phyloP scores from a whole-genome alignment of 2,888 invertebrate genomes.

The Spodoptera picta region DNA sequence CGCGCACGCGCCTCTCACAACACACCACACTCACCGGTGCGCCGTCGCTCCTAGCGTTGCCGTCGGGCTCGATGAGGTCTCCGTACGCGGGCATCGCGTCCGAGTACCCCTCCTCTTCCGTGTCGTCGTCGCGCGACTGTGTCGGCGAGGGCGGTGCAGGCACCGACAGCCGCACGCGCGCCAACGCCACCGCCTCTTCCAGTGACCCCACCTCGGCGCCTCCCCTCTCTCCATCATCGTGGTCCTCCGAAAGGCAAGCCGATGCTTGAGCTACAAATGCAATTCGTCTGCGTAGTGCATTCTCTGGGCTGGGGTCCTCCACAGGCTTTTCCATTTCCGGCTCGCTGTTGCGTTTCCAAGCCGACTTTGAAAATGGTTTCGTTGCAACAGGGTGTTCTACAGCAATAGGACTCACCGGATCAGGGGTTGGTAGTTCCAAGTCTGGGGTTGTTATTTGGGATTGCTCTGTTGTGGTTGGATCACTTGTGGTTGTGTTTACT shows the following conservation, averaged over 20 bases:
- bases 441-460: slow-evolving; percentile 31
- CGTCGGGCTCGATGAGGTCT: slow-evolving; percentile 84
- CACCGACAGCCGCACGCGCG: slow-evolving; percentile 82
- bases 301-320: slow-evolving; percentile 84
- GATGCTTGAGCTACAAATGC: slow-evolving; percentile 88
- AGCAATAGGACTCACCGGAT: slow-evolving; percentile 75
- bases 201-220: slow-evolving; percentile 82
- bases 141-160: slow-evolving; percentile 75
- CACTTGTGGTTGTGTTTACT: too few relatives aligned
- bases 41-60: slow-evolving; percentile 70
- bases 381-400: slow-evolving; percentile 86
- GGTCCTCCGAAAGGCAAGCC: slow-evolving; percentile 86
- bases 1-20: slow-evolving; percentile 53
- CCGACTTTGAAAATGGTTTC: slow-evolving; percentile 86
- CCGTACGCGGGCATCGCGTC: slow-evolving; percentile 87
- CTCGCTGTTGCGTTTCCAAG: slow-evolving; percentile 82
- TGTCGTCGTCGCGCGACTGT: slow-evolving; percentile 80
- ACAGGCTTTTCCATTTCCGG: slow-evolving; percentile 80
- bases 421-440: slow-evolving; percentile 51
- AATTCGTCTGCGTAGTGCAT: slow-evolving; percentile 83
- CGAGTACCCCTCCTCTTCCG: slow-evolving; percentile 83
- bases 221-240: slow-evolving; percentile 81
- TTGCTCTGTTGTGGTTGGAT: slow-evolving; percentile 23
- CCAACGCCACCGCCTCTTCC: slow-evolving; percentile 87
- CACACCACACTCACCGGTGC: slow-evolving; percentile 75